A percentile compares a stretch with the other conserved stretches of the same genome.
Evolutionary conservation across 2,797 vertebrate species (phyloP).

Genomic region (Micromesistius poutassou): DNA sequence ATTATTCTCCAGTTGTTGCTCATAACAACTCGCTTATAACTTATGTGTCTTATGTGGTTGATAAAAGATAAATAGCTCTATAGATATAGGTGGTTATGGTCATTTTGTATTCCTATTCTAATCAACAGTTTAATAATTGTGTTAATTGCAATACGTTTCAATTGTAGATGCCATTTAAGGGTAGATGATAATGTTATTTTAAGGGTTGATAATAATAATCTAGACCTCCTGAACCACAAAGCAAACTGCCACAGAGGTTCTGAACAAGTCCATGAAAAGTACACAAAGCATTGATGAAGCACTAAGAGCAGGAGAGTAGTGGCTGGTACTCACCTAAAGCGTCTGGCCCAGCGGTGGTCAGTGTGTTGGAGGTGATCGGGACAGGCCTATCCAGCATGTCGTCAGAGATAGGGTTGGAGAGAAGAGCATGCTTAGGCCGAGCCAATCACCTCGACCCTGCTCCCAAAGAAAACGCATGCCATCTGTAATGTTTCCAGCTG

Average conservation of each 20-base stretch:
- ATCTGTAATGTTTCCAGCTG: conserved; percentile 34
- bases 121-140: neutral
- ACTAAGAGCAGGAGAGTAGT: neutral
- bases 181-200: neutral
- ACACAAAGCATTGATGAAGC: too few relatives aligned
- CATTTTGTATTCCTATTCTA: neutral
- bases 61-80: neutral
- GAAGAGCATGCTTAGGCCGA: conserved; percentile 21
- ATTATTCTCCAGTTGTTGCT: neutral
- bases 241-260: neutral
- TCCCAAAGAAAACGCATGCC: conserved; percentile 32
- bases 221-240: neutral
- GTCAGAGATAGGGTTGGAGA: neutral
- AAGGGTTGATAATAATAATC: neutral
- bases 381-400: neutral
- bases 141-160: neutral
- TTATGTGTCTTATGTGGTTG: neutral
- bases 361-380: neutral
- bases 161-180: neutral
- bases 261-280: neutral
- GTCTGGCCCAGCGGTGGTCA: neutral
- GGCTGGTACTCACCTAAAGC: neutral
- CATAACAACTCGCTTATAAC: neutral
- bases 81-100: conserved; percentile 3
- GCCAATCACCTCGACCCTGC: conserved; percentile 5